phyloP scores from a whole-genome alignment of 2,797 vertebrate genomes.

The Lagodon rhomboides region DNA sequence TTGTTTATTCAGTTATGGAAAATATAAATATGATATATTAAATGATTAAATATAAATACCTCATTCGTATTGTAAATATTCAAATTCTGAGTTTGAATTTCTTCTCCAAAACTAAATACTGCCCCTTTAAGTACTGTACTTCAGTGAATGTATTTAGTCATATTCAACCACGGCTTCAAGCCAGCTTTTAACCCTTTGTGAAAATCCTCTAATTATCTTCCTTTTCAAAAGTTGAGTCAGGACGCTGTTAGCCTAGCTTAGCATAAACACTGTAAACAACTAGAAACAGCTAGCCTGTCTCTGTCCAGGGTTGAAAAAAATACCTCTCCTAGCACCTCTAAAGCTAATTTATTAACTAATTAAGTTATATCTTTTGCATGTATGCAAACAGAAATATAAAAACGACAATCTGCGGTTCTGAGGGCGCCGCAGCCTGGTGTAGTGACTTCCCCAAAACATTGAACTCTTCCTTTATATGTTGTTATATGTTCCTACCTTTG shows the following conservation, averaged over 20 bases:
- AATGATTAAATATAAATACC: too few relatives aligned
- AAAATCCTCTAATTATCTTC: background rate
- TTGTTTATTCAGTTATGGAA: too few relatives aligned
- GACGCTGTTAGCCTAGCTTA: background rate
- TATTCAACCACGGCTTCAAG: too few relatives aligned
- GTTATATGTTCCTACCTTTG: too few relatives aligned
- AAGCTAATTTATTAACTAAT: too few relatives aligned
- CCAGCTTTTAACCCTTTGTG: background rate
- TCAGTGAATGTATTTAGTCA: background rate
- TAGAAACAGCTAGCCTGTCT: background rate
- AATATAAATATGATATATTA: too few relatives aligned
- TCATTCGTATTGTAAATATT: too few relatives aligned
- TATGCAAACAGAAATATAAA: too few relatives aligned
- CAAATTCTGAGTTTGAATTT: too few relatives aligned
- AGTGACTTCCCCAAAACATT: background rate
- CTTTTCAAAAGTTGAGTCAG: background rate
- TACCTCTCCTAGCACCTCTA: background rate
- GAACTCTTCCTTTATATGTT: background rate
- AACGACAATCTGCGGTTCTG: too few relatives aligned
- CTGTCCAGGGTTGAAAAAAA: background rate
- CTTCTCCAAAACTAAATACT: too few relatives aligned
- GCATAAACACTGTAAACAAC: background rate
- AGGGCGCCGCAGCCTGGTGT: too few relatives aligned
- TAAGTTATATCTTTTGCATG: background rate
- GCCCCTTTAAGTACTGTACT: background rate